Base-by-base conservation (phyloP, 2,113 vertebrate genomes). In the Telmatochromis brichardi region DNA sequence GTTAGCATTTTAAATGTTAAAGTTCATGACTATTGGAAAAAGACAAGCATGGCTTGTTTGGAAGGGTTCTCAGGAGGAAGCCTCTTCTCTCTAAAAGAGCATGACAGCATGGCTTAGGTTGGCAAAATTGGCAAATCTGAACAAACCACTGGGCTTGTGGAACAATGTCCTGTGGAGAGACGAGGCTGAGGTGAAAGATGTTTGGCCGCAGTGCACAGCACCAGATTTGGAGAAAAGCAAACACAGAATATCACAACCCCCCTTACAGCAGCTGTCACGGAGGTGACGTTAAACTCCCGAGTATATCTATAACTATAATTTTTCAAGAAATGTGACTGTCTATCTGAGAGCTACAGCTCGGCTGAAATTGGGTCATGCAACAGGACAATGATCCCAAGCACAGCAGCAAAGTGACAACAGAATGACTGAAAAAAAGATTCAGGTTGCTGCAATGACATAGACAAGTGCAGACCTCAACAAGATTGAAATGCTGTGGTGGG, bases 401-500 rank as follows among this genome's bases (percentile, higher is more conserved):
- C 37, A 26, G 37, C 37, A 71, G 65, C n/a, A 10, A 71, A 42
- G 7, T 37, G 11, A 37, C 63, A 71, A 42, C 5, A 71, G 13
- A 71, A 42, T 15, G 37, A 65, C 60, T 65, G 11, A 8, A 6
- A 60, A 60, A 6, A 63, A 37, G 1, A 65, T 0, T 65, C 33
- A 65, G 33, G 4, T 37, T 68, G 2, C 13, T 45, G 65, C 37
- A 42, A 42, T 71, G 37, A 2, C 12, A 14, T 15, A 45, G 2
- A 0, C 65, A 42, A 71, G 65, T 42, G 0, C 37, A 15, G 65
- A 45, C 13, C 7, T 71, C 65, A 71, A 42, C 35, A 2, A 0
- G n/a, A 42, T 4, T 65, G 60, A 37, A 0, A 65, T 37, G 10
- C 17, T 68, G 33, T 68, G 60, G 33, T 0, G 19, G 3, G 60